Base-by-base conservation (phyloP, 2,113 vertebrate species). In the Cygnus buccinator region DNA sequence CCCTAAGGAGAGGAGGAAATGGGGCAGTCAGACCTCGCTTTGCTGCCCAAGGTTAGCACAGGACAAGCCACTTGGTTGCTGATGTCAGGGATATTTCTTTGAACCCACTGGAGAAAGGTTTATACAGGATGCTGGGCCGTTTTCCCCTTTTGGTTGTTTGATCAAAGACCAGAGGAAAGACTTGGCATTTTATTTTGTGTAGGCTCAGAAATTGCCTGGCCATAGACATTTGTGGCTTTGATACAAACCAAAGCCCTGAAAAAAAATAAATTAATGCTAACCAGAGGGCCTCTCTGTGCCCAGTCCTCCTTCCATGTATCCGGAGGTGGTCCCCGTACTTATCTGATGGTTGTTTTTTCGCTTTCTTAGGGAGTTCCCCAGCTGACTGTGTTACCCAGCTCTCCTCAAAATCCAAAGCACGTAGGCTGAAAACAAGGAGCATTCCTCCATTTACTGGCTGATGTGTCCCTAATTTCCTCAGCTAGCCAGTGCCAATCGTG, bases 61-160 rank as follows among this genome's bases (percentile, higher is more conserved):
- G 28, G 12, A 9, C 26, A 43, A 88, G 25, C 43, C 4, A 1
- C 48, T 23, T 59, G 17, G 41, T 71, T 84, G 75, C 39, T 48
- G 5, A 44, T 31, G 18, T 43, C 82, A 44, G 44, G 7, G 21
- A 37, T 44, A 93, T 86, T 44, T 37, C 35, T 90, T 71, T 91
- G 74, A 84, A 58, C 8, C 20, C 33, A 17, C 1, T 1, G 26
- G 75, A 43, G 39, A 76, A 76, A 76, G 48, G 16, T 95, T 93
- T 84, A 2, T 84, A 5, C 74, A 44, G 81, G 63, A 80, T 92
- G 77, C 46, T 66, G 85, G 78, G 35, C 74, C 74, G 6, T 89
- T 95, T 61, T 82, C 62, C 84, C 84, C 65, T 92, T 81, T 90
- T 65, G 28, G 1, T 28, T 89, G 58, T 59, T 87, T 68, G 92